A percentile compares a stretch with the other conserved stretches of the same genome.
phyloP scores from a whole-genome alignment of 2,797 vertebrate species.

The Bradypus variegatus region DNA sequence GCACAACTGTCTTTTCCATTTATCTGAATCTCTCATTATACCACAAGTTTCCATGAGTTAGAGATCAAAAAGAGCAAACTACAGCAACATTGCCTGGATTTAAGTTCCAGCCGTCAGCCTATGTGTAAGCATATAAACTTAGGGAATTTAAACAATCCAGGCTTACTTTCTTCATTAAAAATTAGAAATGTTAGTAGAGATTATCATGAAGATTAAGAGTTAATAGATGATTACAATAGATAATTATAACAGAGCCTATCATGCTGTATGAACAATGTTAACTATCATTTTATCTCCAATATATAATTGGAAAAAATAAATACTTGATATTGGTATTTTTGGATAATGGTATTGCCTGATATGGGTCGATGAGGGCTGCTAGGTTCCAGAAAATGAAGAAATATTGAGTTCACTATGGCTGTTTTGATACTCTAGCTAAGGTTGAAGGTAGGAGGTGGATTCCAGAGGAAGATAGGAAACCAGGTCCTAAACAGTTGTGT shows the following conservation, averaged over 20 bases:
- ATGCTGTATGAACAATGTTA: not conserved
- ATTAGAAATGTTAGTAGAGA: not conserved
- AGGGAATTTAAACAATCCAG: not conserved
- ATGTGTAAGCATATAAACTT: not conserved
- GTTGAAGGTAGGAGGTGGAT: not conserved
- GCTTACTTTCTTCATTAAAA: not conserved
- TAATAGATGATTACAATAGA: not conserved
- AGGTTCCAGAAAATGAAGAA: not conserved
- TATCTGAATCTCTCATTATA: slow-evolving; percentile 2
- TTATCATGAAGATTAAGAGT: not conserved
- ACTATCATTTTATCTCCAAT: not conserved
- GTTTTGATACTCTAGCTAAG: not conserved
- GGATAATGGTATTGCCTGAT: not conserved
- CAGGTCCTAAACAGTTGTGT: not conserved
- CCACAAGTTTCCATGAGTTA: not conserved
- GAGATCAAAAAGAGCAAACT: not conserved
- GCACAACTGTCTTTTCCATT: not conserved
- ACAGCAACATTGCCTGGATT: not conserved
- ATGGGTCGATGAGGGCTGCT: not conserved
- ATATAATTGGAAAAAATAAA: not conserved
- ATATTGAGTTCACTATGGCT: not conserved
- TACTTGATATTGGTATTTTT: slow-evolving; percentile 23
- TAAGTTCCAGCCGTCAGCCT: not conserved
- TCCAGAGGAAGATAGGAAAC: not conserved
- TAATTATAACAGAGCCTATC: not conserved